Base-by-base conservation (phyloP, 1,140 invertebrate genomes). In the Drosophila virilis region DNA sequence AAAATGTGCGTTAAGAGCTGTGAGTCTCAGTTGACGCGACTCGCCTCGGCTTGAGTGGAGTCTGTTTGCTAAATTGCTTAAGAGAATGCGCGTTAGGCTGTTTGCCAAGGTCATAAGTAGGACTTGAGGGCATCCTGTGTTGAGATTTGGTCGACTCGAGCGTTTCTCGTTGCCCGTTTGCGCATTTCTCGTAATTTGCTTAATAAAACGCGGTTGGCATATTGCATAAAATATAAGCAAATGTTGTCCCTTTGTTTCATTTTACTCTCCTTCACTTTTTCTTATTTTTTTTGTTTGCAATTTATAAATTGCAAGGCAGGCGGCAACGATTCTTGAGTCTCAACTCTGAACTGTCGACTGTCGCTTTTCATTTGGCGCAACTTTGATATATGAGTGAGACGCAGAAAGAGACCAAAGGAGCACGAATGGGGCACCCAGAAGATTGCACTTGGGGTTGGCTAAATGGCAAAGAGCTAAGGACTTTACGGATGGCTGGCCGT, bases 1-100 rank as follows among this genome's bases (percentile, higher is more conserved):
- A 89, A 89, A 89, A 89, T 89, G 84, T 89, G 85, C 84, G 84
- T 84, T 90, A 90, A 89, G 85, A 86, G 83, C 82, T 66, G 82
- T 57, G 67, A 74, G 59, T 62, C 54, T 69, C 66, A 15, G 45
- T 57, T 50, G 69, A 64, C 45, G 73, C 57, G 33, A 51, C 22
- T 15, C 40, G 75, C 55, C 52, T 51, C 46, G 55, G 54, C 38
- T 77, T 55, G 62, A 70, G 67, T 57, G 45, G 74, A 76, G 83
- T 89, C 74, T 88, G 84, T 84, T 88, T 88, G 78, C 84, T 76
- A 89, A 88, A 89, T 88, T 88, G 84, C 80, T 88, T 74, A 83
- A 82, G 69, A 68, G 77, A 70, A 62, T 83, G 74, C 62, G 77
- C 80, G 74, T 77, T 80, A 84, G 83, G 80, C 84, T 88, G 80